Percentiles rank a stretch among this genome's conserved stretches.
These are phyloP conservation scores for Phenacoccus solenopsis DNA, from an alignment of 1,140 invertebrate genomes.

Conservation along the genomic window DNA sequence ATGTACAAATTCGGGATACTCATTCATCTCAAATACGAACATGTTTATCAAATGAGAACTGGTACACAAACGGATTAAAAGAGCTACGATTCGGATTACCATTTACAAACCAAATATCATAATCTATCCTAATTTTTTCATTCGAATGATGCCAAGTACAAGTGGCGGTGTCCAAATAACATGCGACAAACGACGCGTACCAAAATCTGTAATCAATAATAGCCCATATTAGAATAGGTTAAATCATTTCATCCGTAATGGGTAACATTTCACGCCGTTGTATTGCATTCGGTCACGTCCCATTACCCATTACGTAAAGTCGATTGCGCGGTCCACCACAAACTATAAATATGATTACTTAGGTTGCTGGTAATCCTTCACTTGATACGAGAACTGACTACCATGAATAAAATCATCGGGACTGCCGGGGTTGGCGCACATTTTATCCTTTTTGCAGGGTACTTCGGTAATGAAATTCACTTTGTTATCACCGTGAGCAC, in stretches of 20 bases:
- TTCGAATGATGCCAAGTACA: conserved; percentile 72
- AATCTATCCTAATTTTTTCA: conserved; percentile 47
- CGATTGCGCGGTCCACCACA: conserved; percentile 9
- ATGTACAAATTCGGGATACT: conserved; percentile 17
- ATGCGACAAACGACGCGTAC: conserved; percentile 89
- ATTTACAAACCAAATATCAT: conserved; percentile 94
- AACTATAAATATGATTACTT: conserved; percentile 44
- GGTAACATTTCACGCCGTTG: too few relatives aligned
- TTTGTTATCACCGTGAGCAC: conserved; percentile 57
- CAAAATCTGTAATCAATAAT: conserved; percentile 58
- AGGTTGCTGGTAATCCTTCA: conserved; percentile 75
- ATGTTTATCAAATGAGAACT: conserved; percentile 92
- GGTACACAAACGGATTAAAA: conserved; percentile 77
- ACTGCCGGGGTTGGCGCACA: conserved; percentile 80
- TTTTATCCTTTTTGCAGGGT: conserved; percentile 60
- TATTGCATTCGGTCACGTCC: background rate
- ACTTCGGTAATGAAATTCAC: conserved; percentile 72
- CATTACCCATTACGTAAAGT: background rate
- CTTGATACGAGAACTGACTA: conserved; percentile 87
- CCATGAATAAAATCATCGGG: conserved; percentile 65
- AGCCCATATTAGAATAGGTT: background rate
- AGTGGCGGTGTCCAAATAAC: conserved; percentile 61
- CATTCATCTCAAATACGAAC: conserved; percentile 28
- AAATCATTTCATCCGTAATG: background rate
- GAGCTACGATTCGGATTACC: conserved; percentile 76